Evolutionary conservation across 2,888 invertebrate species (phyloP).

Genomic region (Steinernema hermaphroditum): DNA sequence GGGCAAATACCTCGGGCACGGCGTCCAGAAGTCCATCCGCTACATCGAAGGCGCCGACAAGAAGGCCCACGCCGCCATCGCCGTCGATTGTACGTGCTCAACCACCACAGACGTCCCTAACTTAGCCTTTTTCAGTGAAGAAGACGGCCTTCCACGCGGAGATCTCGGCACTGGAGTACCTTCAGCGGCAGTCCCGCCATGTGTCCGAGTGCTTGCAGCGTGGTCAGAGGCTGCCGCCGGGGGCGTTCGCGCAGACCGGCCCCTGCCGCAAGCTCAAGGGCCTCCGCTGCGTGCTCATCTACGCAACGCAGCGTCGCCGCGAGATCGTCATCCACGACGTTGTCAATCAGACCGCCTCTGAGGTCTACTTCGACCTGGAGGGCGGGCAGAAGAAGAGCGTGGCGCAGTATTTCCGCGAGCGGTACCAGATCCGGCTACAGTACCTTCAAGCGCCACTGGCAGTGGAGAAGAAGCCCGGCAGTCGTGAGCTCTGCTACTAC

Average conservation of each 20-base stretch:
- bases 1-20: slow-evolving; percentile 15
- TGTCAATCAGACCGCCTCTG: neutral
- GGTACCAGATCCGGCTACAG: neutral
- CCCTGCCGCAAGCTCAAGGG: neutral
- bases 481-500: neutral
- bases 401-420: neutral
- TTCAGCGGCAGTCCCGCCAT: neutral
- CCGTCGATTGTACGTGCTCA: neutral
- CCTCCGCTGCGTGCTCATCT: neutral
- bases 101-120: neutral
- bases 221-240: neutral
- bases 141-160: neutral
- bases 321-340: neutral
- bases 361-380: neutral
- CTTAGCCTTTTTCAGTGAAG: neutral
- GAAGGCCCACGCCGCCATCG: neutral
- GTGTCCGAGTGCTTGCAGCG: neutral
- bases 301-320: neutral
- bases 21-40: slow-evolving; percentile 19
- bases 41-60: slow-evolving; percentile 5
- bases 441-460: neutral
- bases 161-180: neutral
- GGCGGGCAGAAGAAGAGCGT: neutral
- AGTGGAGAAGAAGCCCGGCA: neutral
- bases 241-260: neutral